phyloP scores from a whole-genome alignment of 2,113 vertebrate species.

The Myanophis thanlyinensis region DNA sequence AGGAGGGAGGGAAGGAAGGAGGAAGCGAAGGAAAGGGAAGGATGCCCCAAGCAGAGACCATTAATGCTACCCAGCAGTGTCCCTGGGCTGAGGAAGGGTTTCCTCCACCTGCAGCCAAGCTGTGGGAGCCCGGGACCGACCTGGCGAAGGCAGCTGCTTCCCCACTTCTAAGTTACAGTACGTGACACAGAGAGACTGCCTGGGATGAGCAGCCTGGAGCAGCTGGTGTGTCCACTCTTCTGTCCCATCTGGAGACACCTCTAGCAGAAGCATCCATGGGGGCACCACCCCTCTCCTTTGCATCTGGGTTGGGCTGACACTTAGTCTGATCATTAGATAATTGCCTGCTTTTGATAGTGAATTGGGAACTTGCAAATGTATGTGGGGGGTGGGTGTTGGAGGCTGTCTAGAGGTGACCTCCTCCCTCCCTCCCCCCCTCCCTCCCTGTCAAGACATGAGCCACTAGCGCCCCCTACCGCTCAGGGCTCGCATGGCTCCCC shows the following conservation, averaged over 20 bases:
- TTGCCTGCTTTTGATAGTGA: constrained; percentile 5
- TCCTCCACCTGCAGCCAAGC: background rate
- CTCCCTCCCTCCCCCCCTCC: too few relatives aligned
- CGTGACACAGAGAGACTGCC: background rate
- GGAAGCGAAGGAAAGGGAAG: too few relatives aligned
- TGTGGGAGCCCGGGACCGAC: background rate
- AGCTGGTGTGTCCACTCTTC: background rate
- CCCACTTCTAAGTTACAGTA: background rate
- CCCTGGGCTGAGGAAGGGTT: background rate
- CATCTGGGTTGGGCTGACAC: background rate
- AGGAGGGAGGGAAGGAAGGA: background rate
- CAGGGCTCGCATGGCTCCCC: background rate
- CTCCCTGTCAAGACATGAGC: background rate
- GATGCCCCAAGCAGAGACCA: background rate
- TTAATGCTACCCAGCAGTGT: background rate
- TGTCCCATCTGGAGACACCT: background rate
- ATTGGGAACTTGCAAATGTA: background rate
- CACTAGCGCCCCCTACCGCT: background rate
- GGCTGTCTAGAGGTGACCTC: background rate
- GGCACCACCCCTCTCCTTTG: background rate
- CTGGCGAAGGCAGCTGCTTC: background rate
- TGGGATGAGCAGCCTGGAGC: background rate
- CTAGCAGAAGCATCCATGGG: background rate
- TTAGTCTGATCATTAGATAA: background rate
- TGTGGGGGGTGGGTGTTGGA: background rate